Evolutionary conservation across 2,888 invertebrate genomes (phyloP), one percentile per base, ranked within the genome.

Genomic region (Pterobdella sp.): DNA sequence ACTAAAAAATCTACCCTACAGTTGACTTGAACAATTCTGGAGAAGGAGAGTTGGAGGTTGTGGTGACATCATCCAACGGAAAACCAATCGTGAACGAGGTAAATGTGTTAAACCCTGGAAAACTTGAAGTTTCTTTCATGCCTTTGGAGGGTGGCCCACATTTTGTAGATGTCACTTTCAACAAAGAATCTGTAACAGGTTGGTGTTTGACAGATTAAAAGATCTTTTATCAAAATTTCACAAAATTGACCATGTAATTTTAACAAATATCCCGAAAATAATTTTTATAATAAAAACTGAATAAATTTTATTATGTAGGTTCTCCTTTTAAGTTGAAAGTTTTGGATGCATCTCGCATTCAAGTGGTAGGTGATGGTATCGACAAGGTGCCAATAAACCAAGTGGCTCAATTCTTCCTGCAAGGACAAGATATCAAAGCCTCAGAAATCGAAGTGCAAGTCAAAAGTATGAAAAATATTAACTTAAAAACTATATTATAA

Each of bases 1-100:
- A 14, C 49, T 14, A 42, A 42, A 7, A 14, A 14, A 7, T 42
- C 49, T 42, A 22, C 60, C n/a, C 87, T 87, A 78, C 86, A 93
- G 97, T 98, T 84, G 96, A 97, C 85, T 97, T 97, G 70, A 93
- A 93, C 82, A 92, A 94, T 81, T 97, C 97, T 72, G 98, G 98
- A 60, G 97, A 97, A 87, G 98, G 98, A 71, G 96, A 97, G 86
- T 87, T 98, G 81, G 97, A 98, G 88, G 97, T 98, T 81, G 95
- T 96, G 80, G 95, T 98, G 82, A 97, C 93, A 76, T 81, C 72
- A 1, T 69, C 73, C n/a, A 68, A 37, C 32, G 76, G 75, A 29
- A 73, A 74, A 22, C 76, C 77, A n/a, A 74, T 78, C 35, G 74
- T 74, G 63, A 78, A 78, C 70, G 75, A 78, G 22, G 76, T 78